A percentile compares a stretch with the other conserved stretches of the same genome.
phyloP scores from a whole-genome alignment of 30 jellyfish, hydroid and myxozoan species.

The Chrysaora quinquecirrha region DNA sequence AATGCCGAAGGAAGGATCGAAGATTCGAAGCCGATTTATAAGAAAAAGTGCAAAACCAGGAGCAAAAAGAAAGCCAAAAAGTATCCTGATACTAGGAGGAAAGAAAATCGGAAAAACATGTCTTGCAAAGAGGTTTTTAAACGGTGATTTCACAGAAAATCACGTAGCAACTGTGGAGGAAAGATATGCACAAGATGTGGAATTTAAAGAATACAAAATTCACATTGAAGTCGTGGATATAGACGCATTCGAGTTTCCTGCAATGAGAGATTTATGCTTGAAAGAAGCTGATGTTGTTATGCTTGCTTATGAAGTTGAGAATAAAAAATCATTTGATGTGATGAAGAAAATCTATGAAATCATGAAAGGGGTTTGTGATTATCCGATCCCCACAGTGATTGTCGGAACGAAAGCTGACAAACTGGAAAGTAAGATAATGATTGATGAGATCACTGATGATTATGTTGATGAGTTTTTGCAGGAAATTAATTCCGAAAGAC shows the following conservation, averaged over 20 bases:
- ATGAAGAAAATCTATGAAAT: slow-evolving; percentile 41
- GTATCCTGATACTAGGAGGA: slow-evolving; percentile 38
- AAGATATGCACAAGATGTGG: slow-evolving; percentile 19
- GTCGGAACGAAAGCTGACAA: slow-evolving; percentile 62
- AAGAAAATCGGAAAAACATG: slow-evolving; percentile 59
- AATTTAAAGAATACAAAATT: neutral
- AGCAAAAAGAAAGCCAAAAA: slow-evolving; percentile 52
- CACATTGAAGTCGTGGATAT: slow-evolving; percentile 51
- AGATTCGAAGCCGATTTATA: slow-evolving; percentile 44
- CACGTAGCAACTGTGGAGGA: slow-evolving; percentile 56
- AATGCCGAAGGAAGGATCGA: slow-evolving; percentile 48
- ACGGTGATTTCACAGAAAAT: slow-evolving; percentile 28
- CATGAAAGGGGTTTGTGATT: slow-evolving; percentile 27
- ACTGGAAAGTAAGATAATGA: slow-evolving; percentile 37
- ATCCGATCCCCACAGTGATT: slow-evolving; percentile 36
- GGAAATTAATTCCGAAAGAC: slow-evolving; percentile 28
- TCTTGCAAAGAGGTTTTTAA: slow-evolving; percentile 25
- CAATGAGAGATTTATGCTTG: slow-evolving; percentile 50
- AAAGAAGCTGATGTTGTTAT: slow-evolving; percentile 41
- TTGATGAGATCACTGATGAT: slow-evolving; percentile 24
- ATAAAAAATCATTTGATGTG: slow-evolving; percentile 53
- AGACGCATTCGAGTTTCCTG: slow-evolving; percentile 65
- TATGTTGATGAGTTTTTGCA: slow-evolving; percentile 48
- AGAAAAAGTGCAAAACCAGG: slow-evolving; percentile 70
- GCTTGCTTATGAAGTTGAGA: slow-evolving; percentile 49